These are phyloP conservation scores for Rhimphoctona megacephalus DNA, from an alignment of 2,888 invertebrate genomes.

Conservation along the genomic window DNA sequence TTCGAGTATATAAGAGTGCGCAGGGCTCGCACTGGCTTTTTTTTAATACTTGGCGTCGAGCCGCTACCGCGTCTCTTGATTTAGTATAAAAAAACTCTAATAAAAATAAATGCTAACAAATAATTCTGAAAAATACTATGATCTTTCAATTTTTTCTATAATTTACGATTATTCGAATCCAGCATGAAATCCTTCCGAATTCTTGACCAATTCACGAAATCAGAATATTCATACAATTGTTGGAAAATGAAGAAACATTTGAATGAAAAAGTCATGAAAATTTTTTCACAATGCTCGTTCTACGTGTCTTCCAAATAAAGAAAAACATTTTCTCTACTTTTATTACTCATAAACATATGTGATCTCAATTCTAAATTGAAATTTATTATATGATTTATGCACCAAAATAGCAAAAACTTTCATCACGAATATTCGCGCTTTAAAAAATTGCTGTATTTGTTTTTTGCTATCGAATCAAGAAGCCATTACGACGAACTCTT, in stretches of 20 bases:
- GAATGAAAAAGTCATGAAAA: no score
- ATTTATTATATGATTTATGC: not conserved
- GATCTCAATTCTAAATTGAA: not conserved
- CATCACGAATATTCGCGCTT: not conserved
- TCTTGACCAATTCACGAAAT: not conserved
- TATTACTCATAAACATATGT: not conserved
- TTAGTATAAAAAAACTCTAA: not conserved
- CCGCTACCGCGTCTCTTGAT: no score
- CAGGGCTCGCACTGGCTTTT: no score
- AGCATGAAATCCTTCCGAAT: not conserved
- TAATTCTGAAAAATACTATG: not conserved
- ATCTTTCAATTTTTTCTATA: not conserved
- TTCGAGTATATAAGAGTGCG: no score
- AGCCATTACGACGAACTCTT: slow-evolving; percentile 7
- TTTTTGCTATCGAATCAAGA: slow-evolving; percentile 2
- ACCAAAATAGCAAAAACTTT: not conserved
- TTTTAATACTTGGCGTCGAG: no score
- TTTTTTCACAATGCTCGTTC: no score
- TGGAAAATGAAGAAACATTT: not conserved
- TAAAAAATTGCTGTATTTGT: not conserved
- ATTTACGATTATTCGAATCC: not conserved
- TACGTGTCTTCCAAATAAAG: not conserved
- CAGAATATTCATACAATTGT: not conserved
- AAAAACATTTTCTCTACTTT: not conserved
- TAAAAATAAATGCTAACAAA: not conserved